Conservation (phyloP, 2,797 vertebrate genomes). For the Squalus acanthias region DNA sequence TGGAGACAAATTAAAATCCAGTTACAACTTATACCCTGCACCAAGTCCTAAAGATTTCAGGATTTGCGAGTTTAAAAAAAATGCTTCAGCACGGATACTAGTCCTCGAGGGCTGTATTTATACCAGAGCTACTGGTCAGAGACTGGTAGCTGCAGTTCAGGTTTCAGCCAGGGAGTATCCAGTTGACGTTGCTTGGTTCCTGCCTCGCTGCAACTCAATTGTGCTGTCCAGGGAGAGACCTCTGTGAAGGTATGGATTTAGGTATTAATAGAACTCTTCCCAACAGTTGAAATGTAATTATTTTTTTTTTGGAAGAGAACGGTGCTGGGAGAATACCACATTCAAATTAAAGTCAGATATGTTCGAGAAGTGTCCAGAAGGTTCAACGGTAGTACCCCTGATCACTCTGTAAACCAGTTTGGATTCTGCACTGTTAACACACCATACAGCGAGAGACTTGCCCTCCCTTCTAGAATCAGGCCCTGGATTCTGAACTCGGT, state of each 20-base stretch:
- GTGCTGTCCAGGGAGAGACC: neutral
- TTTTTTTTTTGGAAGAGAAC: neutral
- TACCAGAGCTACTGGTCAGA: neutral
- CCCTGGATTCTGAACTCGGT: neutral
- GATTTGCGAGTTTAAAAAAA: too few relatives aligned
- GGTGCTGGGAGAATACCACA: neutral
- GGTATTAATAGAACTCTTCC: neutral
- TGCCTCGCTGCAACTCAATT: neutral
- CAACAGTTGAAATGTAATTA: neutral
- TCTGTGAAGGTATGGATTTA: neutral
- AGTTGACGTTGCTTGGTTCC: neutral
- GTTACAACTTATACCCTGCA: neutral
- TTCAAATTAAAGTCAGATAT: neutral
- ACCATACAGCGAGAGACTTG: neutral
- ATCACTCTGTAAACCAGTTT: neutral
- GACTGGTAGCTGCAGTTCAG: neutral
- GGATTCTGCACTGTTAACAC: neutral
- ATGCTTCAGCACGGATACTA: neutral
- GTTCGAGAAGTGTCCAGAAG: neutral
- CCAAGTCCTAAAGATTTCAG: neutral
- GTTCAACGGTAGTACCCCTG: neutral
- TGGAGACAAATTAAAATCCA: neutral
- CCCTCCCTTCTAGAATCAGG: neutral
- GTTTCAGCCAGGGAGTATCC: neutral
- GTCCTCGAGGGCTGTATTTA: too few relatives aligned